Base-by-base conservation (phyloP, 2,113 vertebrate genomes). In the Clarias batrachus region DNA sequence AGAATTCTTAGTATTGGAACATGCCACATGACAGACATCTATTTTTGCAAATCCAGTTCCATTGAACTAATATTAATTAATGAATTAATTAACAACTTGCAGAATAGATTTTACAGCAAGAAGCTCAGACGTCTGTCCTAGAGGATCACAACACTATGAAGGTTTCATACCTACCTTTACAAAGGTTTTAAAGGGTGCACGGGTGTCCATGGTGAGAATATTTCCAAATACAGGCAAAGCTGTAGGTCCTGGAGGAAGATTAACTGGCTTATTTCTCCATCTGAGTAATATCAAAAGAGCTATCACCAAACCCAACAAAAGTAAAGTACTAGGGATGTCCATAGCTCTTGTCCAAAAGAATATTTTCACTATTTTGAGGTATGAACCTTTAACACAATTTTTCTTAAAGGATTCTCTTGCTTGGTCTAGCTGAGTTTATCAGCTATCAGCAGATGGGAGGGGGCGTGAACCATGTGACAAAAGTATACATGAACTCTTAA, bases 201-300 rank as follows among this genome's bases (percentile, higher is more conserved):
- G 54, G 68, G 87, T 94, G 85, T 94, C 81, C 41, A 94, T 23
- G 13, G 91, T 89, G 13, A 57, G 87, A 59, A 94, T 68, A 78
- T 94, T 95, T 73, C 94, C 94, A 2, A 93, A 56, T 0, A 95
- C 68, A 68, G 94, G 94, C 7, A 95, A 87, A 0, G 90, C 86
- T 9, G 21, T 0, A 6, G 94, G 95, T 60, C 94, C 94, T 3
- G 95, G 95, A 14, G 94, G 94, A 48, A 83, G 33, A 7, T 71
- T 66, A 23, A 68, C 87, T 3, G 14, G 30, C 0, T n/a, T 86
- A 83, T 63, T 86, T 83, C 79, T 92, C 27, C 82, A 59, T 3
- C 1, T 85, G 6, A 93, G n/a, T 14, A 92, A 2, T 89, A 91
- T 89, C 9, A 94, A 78, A 57, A 94, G 87, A 82, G 62, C 82